These are phyloP conservation scores for Melieria omissa DNA, from an alignment of 2,888 invertebrate genomes.

Conservation along the genomic window DNA sequence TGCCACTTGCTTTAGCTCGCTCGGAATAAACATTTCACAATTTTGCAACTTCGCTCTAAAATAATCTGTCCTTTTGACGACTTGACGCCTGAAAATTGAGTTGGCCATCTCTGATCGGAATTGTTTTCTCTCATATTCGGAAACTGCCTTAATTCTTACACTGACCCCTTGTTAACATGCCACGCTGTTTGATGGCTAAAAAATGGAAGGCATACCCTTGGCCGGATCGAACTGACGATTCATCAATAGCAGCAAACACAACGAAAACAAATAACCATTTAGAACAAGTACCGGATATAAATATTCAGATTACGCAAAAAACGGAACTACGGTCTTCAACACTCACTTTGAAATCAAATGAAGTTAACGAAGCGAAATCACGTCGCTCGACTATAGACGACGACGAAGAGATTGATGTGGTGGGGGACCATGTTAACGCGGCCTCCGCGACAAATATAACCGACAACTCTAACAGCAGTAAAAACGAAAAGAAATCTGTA, in stretches of 20 bases:
- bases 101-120: constrained; percentile 1
- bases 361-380: constrained; percentile 64
- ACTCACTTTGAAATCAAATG: constrained; percentile 18
- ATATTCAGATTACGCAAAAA: constrained; percentile 34
- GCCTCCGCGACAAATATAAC: constrained; percentile 37
- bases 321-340: constrained; percentile 9
- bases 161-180: constrained; percentile 72
- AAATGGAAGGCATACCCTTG: constrained; percentile 92
- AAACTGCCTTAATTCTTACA: neutral
- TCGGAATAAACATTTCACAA: no score
- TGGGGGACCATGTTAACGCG: constrained; percentile 72
- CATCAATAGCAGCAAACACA: constrained; percentile 26
- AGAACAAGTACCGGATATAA: constrained; percentile 44
- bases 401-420: constrained; percentile 88
- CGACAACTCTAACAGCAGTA: constrained; percentile 32
- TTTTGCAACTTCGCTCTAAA: no score
- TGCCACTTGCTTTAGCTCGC: no score
- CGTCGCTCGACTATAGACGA: constrained; percentile 70
- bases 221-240: constrained; percentile 73
- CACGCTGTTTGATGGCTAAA: constrained; percentile 95
- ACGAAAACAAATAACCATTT: constrained; percentile 2
- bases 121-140: neutral
- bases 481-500: constrained; percentile 32
- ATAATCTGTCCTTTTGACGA: no score
- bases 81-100: no score